Base-by-base conservation (phyloP, 2,888 invertebrate species). In the Microplitis deprimator region DNA sequence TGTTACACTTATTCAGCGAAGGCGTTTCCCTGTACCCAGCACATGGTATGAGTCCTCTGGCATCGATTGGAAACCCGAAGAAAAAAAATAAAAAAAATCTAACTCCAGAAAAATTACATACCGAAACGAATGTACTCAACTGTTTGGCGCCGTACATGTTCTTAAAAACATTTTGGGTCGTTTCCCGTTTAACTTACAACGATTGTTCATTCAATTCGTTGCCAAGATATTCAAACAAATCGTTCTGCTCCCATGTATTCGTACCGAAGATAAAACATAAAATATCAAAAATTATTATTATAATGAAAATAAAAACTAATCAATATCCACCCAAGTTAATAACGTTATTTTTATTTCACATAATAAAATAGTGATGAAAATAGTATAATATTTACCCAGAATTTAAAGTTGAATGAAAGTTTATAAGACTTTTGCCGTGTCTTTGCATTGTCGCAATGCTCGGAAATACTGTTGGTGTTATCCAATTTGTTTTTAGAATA, bases 91-190 rank as follows among this genome's bases (percentile, higher is more conserved):
- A 13, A 13, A 62, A 72, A 29, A 29, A 29, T 29, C 29, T 4
- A 29, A 64, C n/a, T 17, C 41, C 20, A 60, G 50, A 13, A 59
- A 69, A 50, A 75, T 68, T 64, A 29, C 50, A 50, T 38, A 69
- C 50, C 39, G 68, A 73, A 72, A 70, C 61, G 61, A 59, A 69
- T 50, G 59, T 50, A 50, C 40, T 68, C 61, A 60, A 59, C 64
- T 75, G 61, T 41, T 69, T 74, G 81, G 80, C 81, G 81, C 80
- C 81, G 68, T 73, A 79, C 78, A 78, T 80, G 70, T 68, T 75
- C 71, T 60, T 40, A 62, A 73, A 79, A 75, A 73, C 79, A 73
- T 81, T 80, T 78, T 80, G 79, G 81, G 79, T 80, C 80, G 77
- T 69, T 81, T 79, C 80, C 79, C 77, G 67, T 72, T 64, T 5